Conservation (phyloP, 2,113 vertebrate genomes). For the Caranx ignobilis region DNA sequence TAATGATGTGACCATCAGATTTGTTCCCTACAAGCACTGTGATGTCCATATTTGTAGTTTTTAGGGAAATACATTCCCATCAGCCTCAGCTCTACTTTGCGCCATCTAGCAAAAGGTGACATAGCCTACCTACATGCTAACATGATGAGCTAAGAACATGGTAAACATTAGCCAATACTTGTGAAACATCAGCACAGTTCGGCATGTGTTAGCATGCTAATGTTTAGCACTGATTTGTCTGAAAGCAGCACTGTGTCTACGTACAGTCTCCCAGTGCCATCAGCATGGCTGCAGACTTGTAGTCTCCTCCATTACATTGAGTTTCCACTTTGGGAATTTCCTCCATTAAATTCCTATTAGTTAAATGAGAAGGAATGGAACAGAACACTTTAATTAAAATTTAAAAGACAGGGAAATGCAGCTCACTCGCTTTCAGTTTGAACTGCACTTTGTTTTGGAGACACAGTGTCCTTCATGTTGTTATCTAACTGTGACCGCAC, state of each 20-base stretch:
- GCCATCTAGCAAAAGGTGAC: no score
- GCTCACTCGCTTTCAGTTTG: not conserved
- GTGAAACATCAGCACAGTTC: not conserved
- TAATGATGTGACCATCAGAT: no score
- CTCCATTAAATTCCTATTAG: not conserved
- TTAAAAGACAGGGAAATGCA: not conserved
- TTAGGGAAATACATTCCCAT: no score
- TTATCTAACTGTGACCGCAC: slow-evolving; percentile 39
- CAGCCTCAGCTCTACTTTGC: no score
- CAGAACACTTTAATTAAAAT: not conserved
- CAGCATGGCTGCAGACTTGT: not conserved
- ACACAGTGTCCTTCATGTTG: slow-evolving; percentile 35
- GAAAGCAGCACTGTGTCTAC: no score
- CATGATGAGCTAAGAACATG: no score
- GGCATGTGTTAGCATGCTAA: not conserved
- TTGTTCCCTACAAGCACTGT: no score
- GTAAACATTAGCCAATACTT: not conserved
- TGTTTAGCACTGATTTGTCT: not conserved
- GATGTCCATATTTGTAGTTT: no score
- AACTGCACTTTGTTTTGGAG: slow-evolving; percentile 28
- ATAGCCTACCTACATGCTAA: no score
- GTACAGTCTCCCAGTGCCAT: not conserved
- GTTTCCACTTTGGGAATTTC: not conserved
- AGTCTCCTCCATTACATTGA: not conserved
- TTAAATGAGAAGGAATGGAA: not conserved